phyloP scores from a whole-genome alignment of 2,888 invertebrate species.

The Ceriagrion tenellum region DNA sequence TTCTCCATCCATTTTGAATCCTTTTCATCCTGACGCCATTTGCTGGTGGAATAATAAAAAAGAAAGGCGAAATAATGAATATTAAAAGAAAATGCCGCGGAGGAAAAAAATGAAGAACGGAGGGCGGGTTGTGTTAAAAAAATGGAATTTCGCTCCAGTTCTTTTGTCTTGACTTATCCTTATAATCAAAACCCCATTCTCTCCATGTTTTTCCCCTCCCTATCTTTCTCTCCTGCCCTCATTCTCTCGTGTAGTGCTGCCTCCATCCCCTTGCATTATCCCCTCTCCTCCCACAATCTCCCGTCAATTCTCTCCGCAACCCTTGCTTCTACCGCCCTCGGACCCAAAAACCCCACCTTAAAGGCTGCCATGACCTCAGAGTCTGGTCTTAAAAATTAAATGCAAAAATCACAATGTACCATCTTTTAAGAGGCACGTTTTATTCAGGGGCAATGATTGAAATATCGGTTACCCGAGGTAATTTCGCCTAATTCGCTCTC shows the following conservation, averaged over 20 bases:
- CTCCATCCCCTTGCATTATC: neutral
- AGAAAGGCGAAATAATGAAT: neutral
- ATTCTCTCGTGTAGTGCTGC: neutral
- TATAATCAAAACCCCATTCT: slow-evolving; percentile 30
- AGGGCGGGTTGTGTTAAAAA: slow-evolving; percentile 8
- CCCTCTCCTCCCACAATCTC: neutral
- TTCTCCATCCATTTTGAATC: slow-evolving; percentile 38
- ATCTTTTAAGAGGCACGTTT: neutral
- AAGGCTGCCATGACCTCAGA: neutral
- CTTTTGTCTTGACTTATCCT: slow-evolving; percentile 54
- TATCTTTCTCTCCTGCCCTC: neutral
- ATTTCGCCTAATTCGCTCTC: too few relatives aligned
- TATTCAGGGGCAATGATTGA: neutral
- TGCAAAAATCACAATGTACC: neutral
- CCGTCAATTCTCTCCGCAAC: neutral
- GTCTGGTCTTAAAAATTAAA: neutral
- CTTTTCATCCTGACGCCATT: slow-evolving; percentile 31
- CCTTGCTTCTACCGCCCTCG: neutral
- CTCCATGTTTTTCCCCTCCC: neutral
- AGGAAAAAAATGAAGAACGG: neutral
- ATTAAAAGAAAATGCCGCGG: neutral
- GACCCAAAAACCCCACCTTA: neutral
- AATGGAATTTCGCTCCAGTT: slow-evolving; percentile 46
- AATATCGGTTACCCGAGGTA: too few relatives aligned
- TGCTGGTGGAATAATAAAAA: neutral